Conservation (phyloP, 2,797 vertebrate genomes). For the Protosalanx chinensis region DNA sequence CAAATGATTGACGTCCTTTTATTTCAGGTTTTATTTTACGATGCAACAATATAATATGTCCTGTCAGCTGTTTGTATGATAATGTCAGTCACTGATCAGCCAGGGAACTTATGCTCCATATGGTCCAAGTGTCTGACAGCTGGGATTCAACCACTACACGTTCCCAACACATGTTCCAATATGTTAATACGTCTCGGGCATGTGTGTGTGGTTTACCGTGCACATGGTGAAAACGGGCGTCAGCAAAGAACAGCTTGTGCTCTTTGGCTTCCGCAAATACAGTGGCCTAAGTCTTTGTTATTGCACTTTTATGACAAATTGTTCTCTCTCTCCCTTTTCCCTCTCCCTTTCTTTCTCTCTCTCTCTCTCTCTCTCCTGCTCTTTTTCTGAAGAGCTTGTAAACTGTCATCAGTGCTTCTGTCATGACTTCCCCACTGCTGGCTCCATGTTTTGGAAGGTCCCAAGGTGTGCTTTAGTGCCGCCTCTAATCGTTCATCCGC, state of each 20-base stretch:
- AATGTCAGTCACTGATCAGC: conserved; percentile 24
- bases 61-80: conserved; percentile 37
- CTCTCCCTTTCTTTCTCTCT: neutral
- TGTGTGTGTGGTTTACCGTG: neutral
- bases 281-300: neutral
- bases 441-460: no score
- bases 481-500: no score
- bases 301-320: neutral
- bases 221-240: neutral
- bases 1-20: conserved; percentile 4
- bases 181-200: neutral
- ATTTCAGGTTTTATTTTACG: conserved; percentile 15
- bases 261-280: neutral
- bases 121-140: conserved; percentile 39
- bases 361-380: no score
- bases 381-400: no score
- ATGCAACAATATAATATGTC: conserved; percentile 9
- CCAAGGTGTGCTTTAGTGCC: no score
- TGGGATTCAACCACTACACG: conserved; percentile 26
- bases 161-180: neutral
- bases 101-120: conserved; percentile 43
- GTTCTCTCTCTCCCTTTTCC: neutral
- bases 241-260: neutral
- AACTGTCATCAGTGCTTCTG: no score
- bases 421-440: no score